Conservation (phyloP, 2,113 vertebrate species). For the Cisticola juncidis region DNA sequence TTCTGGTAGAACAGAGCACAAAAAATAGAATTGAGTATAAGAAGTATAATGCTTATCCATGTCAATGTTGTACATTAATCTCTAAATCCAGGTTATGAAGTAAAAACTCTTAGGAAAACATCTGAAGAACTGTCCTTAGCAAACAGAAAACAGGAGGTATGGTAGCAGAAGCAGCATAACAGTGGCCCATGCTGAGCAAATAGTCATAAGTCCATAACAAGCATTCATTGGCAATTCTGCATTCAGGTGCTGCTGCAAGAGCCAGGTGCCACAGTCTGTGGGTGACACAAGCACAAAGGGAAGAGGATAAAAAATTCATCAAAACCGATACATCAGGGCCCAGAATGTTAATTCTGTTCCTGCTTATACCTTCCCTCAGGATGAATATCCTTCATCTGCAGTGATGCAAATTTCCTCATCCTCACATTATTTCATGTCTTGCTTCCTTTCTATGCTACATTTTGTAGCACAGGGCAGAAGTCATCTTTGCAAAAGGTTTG, state of each 20-base stretch:
- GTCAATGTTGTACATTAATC: not conserved
- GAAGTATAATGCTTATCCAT: not conserved
- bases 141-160: not conserved
- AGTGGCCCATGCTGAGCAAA: not conserved
- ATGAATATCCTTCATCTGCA: not conserved
- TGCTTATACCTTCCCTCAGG: not conserved
- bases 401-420: not conserved
- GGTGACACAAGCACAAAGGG: not conserved
- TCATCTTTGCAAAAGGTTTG: not conserved
- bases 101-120: not conserved
- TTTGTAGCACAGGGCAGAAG: not conserved
- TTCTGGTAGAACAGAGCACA: not conserved
- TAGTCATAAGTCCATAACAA: not conserved
- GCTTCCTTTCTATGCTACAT: not conserved
- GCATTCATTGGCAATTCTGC: not conserved
- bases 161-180: not conserved
- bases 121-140: not conserved
- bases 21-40: not conserved
- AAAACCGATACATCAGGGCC: not conserved
- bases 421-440: not conserved
- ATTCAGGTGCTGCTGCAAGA: not conserved
- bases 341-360: not conserved
- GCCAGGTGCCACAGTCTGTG: fast-evolving
- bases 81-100: not conserved
- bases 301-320: not conserved